Base-by-base conservation (phyloP, 2,113 vertebrate genomes). In the Caranx melampygus region DNA sequence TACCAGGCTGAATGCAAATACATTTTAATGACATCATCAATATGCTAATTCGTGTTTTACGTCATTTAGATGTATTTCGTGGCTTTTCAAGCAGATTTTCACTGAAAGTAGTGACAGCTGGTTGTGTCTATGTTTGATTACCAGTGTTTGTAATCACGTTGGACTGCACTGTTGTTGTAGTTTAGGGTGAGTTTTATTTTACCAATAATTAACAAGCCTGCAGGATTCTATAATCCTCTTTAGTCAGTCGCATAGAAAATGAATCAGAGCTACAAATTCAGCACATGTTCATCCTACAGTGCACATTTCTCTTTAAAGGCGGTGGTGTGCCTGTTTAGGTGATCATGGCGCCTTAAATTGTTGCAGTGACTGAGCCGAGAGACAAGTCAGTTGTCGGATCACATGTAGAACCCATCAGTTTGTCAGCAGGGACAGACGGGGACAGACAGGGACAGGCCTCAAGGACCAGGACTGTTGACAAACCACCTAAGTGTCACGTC, bases 361-460 rank as follows among this genome's bases (percentile, higher is more conserved):
- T 26, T 44, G 47, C 67, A 31, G 31, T 52, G 45, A n/a, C 10
- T n/a, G 0, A 52, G n/a, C 44, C 2, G 60, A 55, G 4, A 63
- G 37, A 75, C 37, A 14, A 37, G 40, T 58, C 62, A 67, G 52
- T 20, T 20, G 40, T 58, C 62, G 59, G 52, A 31, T 20, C n/a
- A 45, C 59, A 55, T 7, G 34, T 63, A 18, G 55, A 58, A 54
- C 47, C 68, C n/a, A 35, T 47, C 20, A 72, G 77, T 65, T 33
- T 57, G 54, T 61, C 54, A 59, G 6, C 31, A 2, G 34, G 64
- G 34, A 26, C 26, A 26, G 26, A 26, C 26, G 26, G 26, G 26
- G 26, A 26, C 18, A 18, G 49, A 64, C 21, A n/a, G 18, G 18
- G 8, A 18, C 34, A 62, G 5, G 20, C n/a, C 71, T 51, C n/a